Conservation (phyloP, 2,113 vertebrate genomes). For the Verasper variegatus region DNA sequence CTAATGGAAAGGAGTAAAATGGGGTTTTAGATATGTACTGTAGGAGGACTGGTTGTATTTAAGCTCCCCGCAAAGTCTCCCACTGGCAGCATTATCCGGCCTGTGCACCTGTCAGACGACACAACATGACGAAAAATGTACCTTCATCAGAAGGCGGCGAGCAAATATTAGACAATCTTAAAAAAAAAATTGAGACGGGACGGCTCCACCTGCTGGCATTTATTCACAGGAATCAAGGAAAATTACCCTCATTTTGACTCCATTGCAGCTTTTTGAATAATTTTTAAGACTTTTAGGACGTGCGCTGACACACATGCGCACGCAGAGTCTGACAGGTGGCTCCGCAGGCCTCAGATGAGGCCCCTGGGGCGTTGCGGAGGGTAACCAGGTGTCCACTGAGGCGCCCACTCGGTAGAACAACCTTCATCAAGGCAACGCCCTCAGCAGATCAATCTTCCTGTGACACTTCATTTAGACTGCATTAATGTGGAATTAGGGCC, state of each 20-base stretch:
- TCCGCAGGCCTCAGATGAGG: constrained; percentile 62
- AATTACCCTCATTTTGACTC: constrained; percentile 48
- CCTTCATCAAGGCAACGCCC: constrained; percentile 85
- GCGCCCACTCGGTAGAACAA: constrained; percentile 77
- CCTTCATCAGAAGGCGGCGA: constrained; percentile 63
- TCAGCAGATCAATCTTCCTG: constrained; percentile 91
- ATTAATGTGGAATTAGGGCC: constrained; percentile 94
- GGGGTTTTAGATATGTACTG: constrained; percentile 81
- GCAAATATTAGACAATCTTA: constrained; percentile 60
- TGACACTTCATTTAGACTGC: constrained; percentile 97
- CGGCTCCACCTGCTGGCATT: constrained; percentile 50
- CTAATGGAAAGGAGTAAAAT: constrained; percentile 77
- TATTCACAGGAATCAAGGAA: constrained; percentile 46
- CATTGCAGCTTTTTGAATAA: constrained; percentile 26
- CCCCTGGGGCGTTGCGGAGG: constrained; percentile 73
- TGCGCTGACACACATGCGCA: background rate
- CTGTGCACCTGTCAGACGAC: constrained; percentile 79
- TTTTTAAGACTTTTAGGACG: constrained; percentile 42
- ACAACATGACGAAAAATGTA: constrained; percentile 65
- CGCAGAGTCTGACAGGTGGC: constrained; percentile 57
- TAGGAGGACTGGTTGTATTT: constrained; percentile 78
- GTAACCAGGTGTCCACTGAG: constrained; percentile 83
- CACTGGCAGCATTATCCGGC: constrained; percentile 76
- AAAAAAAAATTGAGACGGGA: constrained; percentile 56
- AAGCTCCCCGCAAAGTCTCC: constrained; percentile 79